Evolutionary conservation across 2,113 vertebrate genomes (phyloP), one percentile per base, ranked within the genome.

Genomic region (Sceloporus tristichus): DNA sequence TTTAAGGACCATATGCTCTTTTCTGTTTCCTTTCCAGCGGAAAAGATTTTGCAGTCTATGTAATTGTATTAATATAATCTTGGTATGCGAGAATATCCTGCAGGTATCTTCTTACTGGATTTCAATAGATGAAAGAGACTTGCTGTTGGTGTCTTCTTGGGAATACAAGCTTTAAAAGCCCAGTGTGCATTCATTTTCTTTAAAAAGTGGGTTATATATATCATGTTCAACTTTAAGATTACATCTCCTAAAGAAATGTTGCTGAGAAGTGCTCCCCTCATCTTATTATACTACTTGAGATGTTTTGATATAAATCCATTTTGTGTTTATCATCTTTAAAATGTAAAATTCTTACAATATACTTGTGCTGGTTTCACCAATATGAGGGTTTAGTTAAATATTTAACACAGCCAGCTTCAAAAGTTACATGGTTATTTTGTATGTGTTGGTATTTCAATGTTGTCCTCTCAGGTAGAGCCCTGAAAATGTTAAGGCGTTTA

Each of bases 171-270:
- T 73, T 56, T 80, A 59, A 77, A 93, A 91, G 87, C 91, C 89
- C 78, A 40, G 23, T 87, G 73, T 74, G 92, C 25, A 9, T 90
- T 88, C 48, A 14, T 79, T 68, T 66, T 82, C 5, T 90, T 92
- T 90, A 83, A 79, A 79, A 92, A 66, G 92, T 76, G 85, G 79
- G 76, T 91, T 91, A 81, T 91, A 89, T 92, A 81, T 85, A 82
- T 82, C 78, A 89, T 90, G 71, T 2, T 87, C 86, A 89, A 87
- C 82, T 90, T 92, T 75, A 87, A 19, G 91, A 91, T 91, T 87
- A 66, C 62, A 13, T 90, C 65, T 83, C 93, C n/a, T 40, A 76
- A 59, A 59, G 11, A 56, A 88, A 48, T 85, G 4, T 88, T 83
- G 29, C 7, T 66, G 70, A 89, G 83, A 74, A 66, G 78, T 78